Evolutionary conservation across 2,113 vertebrate species (phyloP).

Genomic region (Oryctolagus cuniculus): DNA sequence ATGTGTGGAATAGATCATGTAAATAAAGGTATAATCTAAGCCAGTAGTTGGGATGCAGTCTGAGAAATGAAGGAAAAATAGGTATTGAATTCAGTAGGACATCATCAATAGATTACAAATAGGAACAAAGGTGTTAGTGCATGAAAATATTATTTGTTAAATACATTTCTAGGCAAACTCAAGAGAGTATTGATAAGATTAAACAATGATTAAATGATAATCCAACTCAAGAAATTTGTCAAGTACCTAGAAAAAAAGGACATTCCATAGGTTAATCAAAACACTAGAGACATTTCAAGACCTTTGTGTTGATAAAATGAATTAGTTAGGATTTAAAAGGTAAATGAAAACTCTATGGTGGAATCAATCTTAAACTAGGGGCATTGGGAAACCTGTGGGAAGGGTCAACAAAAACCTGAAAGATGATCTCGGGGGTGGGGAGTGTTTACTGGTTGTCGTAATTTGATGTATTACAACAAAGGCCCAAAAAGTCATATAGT

Average conservation of each 20-base stretch:
- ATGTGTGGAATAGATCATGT: neutral
- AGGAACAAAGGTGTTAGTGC: neutral
- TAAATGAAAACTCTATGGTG: neutral
- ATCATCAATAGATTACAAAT: neutral
- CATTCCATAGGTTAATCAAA: neutral
- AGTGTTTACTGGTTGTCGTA: neutral
- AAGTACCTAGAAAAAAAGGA: neutral
- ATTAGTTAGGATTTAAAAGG: neutral
- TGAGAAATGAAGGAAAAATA: neutral
- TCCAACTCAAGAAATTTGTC: neutral
- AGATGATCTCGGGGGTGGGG: too few relatives aligned
- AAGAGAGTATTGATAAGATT: neutral
- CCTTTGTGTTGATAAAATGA: neutral
- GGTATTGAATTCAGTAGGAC: neutral
- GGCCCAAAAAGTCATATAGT: neutral
- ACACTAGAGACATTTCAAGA: neutral
- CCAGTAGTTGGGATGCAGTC: neutral
- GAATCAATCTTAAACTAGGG: neutral
- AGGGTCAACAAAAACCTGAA: neutral
- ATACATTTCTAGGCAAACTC: neutral
- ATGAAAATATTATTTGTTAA: neutral
- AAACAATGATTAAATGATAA: constrained; percentile 5
- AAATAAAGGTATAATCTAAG: neutral
- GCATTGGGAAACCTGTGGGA: neutral
- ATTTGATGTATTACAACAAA: neutral